These are phyloP conservation scores for Lepidurus arcticus DNA, from an alignment of 1,140 invertebrate species.

Conservation along the genomic window DNA sequence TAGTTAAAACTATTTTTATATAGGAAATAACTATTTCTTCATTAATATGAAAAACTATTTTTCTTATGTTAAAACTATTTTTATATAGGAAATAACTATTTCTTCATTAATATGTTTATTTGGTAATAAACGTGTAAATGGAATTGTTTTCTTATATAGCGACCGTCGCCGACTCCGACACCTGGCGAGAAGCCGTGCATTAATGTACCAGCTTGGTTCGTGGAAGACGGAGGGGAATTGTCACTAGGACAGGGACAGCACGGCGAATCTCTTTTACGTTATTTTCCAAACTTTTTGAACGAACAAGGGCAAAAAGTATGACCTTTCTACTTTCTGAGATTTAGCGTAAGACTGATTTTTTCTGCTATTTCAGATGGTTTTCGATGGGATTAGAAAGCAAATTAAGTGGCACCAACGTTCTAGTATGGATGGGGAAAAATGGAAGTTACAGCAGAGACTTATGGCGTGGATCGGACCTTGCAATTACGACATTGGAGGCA, in stretches of 20 bases:
- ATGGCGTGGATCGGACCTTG: constrained; percentile 52
- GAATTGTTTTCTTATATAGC: neutral
- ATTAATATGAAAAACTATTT: no score
- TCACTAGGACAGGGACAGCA: constrained; percentile 36
- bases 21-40: no score
- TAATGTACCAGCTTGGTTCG: constrained; percentile 40
- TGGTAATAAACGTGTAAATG: neutral
- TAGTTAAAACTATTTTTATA: no score
- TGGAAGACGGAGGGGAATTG: constrained; percentile 39
- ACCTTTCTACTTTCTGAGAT: constrained; percentile 26
- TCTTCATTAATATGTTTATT: neutral
- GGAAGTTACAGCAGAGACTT: constrained; percentile 46
- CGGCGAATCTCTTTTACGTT: constrained; percentile 37
- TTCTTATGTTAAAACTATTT: no score
- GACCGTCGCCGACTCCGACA: constrained; percentile 26
- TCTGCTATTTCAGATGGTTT: constrained; percentile 37
- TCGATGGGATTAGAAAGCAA: constrained; percentile 43
- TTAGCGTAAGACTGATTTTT: neutral
- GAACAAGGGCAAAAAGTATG: constrained; percentile 40
- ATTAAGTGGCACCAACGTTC: constrained; percentile 49
- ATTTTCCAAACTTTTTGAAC: constrained; percentile 45
- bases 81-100: neutral
- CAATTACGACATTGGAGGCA: constrained; percentile 48
- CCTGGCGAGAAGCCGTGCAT: constrained; percentile 32
- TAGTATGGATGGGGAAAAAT: constrained; percentile 43